A percentile compares a stretch with the other conserved stretches of the same genome.
These are phyloP conservation scores for Batillaria attramentaria DNA, from an alignment of 1,140 invertebrate species.

Conservation along the genomic window DNA sequence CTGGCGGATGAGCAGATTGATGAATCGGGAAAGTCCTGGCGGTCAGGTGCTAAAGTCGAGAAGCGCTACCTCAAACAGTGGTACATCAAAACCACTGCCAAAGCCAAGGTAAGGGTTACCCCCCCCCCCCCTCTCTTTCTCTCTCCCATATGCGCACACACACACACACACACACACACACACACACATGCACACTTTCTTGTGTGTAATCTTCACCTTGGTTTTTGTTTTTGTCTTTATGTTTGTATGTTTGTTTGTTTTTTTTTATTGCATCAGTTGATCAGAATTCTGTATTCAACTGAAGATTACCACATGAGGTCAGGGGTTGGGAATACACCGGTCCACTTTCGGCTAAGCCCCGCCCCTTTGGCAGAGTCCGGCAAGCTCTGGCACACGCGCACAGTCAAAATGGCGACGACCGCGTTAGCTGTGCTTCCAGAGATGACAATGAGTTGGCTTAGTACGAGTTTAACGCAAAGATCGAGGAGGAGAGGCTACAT, in stretches of 20 bases:
- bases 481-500: too few relatives aligned
- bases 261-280: too few relatives aligned
- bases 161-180: not conserved
- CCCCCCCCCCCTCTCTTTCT: not conserved
- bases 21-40: slow-evolving; percentile 91
- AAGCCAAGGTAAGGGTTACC: slow-evolving; percentile 85
- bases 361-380: too few relatives aligned
- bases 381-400: too few relatives aligned
- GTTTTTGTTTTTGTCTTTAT: not conserved
- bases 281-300: too few relatives aligned
- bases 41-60: slow-evolving; percentile 96
- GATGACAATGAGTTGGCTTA: too few relatives aligned
- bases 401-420: too few relatives aligned
- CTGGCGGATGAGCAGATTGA: slow-evolving; percentile 98
- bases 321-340: too few relatives aligned
- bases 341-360: too few relatives aligned
- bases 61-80: slow-evolving; percentile 92
- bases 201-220: not conserved
- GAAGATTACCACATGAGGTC: too few relatives aligned
- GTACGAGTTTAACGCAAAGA: too few relatives aligned
- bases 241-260: not conserved
- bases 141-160: not conserved
- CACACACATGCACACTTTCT: not conserved
- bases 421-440: too few relatives aligned
- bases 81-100: slow-evolving; percentile 94